A percentile compares a stretch with the other conserved stretches of the same genome.
Evolutionary conservation across 1,140 invertebrate species (phyloP).

Genomic region (Drosophila cardini): DNA sequence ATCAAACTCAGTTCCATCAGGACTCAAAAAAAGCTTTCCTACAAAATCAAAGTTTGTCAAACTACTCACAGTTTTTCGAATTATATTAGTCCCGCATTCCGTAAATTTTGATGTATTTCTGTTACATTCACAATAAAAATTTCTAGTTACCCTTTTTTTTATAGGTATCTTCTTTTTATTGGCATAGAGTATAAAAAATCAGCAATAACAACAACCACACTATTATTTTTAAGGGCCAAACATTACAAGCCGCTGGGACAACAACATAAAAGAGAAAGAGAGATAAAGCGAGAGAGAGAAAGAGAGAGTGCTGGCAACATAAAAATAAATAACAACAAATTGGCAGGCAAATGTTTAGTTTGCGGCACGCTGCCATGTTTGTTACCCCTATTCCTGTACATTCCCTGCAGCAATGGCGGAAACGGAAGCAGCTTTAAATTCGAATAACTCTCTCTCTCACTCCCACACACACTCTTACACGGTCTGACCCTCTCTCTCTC

Average conservation of each 20-base stretch:
- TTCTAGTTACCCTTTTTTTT: background rate
- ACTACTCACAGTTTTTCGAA: too few relatives aligned
- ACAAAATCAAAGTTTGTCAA: too few relatives aligned
- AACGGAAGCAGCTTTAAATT: conserved; percentile 58
- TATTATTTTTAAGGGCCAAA: conserved; percentile 83
- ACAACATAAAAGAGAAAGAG: background rate
- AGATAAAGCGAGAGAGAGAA: too few relatives aligned
- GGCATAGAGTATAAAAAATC: conserved; percentile 27
- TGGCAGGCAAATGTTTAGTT: conserved; percentile 81
- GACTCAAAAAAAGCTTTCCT: too few relatives aligned
- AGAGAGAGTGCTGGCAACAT: conserved; percentile 38
- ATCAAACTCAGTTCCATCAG: too few relatives aligned
- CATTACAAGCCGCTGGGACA: conserved; percentile 69
- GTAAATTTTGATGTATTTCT: too few relatives aligned
- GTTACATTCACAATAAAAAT: background rate
- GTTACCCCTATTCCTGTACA: conserved; percentile 8
- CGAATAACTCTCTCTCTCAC: conserved; percentile 41
- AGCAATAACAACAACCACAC: conserved; percentile 69
- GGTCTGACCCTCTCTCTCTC: conserved; percentile 19
- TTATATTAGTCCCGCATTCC: too few relatives aligned
- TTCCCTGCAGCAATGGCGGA: conserved; percentile 21
- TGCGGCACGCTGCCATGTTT: conserved; percentile 59
- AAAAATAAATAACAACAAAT: conserved; percentile 84
- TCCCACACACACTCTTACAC: conserved; percentile 11
- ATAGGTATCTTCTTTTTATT: background rate